Conservation (phyloP, 2,113 vertebrate genomes). For the Perca flavescens region DNA sequence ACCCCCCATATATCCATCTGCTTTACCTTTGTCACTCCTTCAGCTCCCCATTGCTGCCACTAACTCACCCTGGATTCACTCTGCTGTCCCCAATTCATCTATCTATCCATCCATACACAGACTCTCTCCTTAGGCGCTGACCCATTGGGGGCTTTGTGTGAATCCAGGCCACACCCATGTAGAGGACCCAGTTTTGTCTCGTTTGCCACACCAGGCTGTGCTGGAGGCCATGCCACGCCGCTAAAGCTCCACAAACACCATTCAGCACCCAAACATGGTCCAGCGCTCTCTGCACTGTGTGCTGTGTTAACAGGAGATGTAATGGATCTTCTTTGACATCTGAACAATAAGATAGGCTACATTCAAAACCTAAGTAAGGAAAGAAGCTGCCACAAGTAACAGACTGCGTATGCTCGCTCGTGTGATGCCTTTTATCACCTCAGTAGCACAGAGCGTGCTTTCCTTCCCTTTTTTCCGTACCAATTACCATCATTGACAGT, state of each 20-base stretch:
- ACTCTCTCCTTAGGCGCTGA: conserved; percentile 64
- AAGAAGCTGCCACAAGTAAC: conserved; percentile 33
- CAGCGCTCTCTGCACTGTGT: neutral
- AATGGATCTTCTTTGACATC: conserved; percentile 54
- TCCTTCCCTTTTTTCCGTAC: conserved; percentile 53
- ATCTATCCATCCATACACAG: conserved; percentile 48
- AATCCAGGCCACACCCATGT: conserved; percentile 77
- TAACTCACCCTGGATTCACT: conserved; percentile 27
- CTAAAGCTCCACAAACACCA: conserved; percentile 40
- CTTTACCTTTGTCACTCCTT: conserved; percentile 42
- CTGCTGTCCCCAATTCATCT: conserved; percentile 46
- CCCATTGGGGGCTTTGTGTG: conserved; percentile 69
- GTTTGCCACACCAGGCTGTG: conserved; percentile 18
- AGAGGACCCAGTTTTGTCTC: conserved; percentile 55
- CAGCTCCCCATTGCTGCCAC: conserved; percentile 29
- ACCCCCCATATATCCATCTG: conserved; percentile 48
- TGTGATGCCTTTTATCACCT: conserved; percentile 54
- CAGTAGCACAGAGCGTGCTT: conserved; percentile 25
- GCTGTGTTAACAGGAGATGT: conserved; percentile 25
- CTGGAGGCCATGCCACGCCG: conserved; percentile 20
- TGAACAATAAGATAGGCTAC: conserved; percentile 52
- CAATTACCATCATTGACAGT: conserved; percentile 70
- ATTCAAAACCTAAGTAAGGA: conserved; percentile 29
- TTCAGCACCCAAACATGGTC: conserved; percentile 20
- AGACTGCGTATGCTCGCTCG: conserved; percentile 18